Base-by-base conservation (phyloP, 2,113 vertebrate genomes). In the Channa argus region DNA sequence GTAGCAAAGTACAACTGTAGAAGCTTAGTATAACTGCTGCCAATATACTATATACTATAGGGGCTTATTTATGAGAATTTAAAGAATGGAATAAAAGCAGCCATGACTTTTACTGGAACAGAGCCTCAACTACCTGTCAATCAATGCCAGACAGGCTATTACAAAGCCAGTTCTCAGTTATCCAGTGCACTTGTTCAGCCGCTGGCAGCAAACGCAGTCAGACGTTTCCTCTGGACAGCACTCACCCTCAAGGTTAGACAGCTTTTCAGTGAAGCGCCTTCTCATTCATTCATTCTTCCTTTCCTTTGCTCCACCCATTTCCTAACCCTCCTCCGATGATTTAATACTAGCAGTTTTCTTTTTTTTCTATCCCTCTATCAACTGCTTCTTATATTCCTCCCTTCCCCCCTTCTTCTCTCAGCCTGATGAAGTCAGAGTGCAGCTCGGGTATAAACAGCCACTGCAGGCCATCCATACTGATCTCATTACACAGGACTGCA, bases 401-500 rank as follows among this genome's bases (percentile, higher is more conserved):
- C 55, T 12, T 44, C 53, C 45, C 38, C 14, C 33, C 34, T 41
- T 69, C 39, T 56, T 68, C 74, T 15, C 72, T 74, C 58, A 55
- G 43, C 58, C 78, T 77, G 72, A 81, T 80, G 76, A 86, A 80
- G 84, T 86, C 84, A 89, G 82, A 86, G 89, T 64, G 84, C 79
- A 79, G 79, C 64, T 68, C 11, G 55, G 50, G 71, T 77, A 71
- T 62, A 88, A 87, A 89, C 78, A 85, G 73, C 70, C 79, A 85
- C 84, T 84, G 80, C 77, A 65, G 80, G 85, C 76, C 79, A 86
- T 87, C 76, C 49, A 74, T 83, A 82, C 85, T 86, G 88, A 92
- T 91, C 85, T 89, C 84, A 88, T 91, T 92, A 92, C 79, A 71
- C 72, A 50, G 51, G 65, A 82, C 92, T 90, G 82, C 89, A 81